Evolutionary conservation across 2,113 vertebrate species (phyloP), one percentile per base, ranked within the genome.

Genomic region (Rynchops niger): DNA sequence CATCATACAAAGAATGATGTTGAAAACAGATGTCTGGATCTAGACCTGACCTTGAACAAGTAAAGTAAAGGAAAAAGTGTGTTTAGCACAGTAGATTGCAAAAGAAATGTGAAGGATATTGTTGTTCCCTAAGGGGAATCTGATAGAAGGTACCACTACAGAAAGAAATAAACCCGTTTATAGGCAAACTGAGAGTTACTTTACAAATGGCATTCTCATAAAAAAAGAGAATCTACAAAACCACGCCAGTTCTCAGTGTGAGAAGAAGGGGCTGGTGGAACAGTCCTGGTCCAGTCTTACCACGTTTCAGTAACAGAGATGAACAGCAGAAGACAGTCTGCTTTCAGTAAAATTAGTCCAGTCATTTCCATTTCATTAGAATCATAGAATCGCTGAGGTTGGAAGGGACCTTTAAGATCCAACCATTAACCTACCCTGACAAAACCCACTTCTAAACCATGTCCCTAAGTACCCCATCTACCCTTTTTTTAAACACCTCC

Each of bases 11-110:
- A 88, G 45, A 18, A n/a, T 11, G 27, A 78, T 81, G 61, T 53
- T 71, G 62, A 67, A 89, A 95, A 90, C 84, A 96, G 89, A 90
- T 58, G 45, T 90, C 55, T 95, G 82, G 55, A 76, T 77, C 42
- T 80, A 94, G 91, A 78, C 47, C 21, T 67, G 73, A 81, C 58
- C 58, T 80, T 95, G 73, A 94, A 58, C 10, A 27, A 92, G 15
- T 11, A 94, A 82, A 80, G 45, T 15, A 79, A 76, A 91, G 36
- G 49, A 16, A 81, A 80, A 78, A 55, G 4, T 34, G 25, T 32
- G 21, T 50, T 95, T 61, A 92, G 43, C 36, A 30, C 29, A 58
- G 62, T 20, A 69, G 49, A 56, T 34, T 71, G 38, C 50, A 78
- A 81, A 92, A 85, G 10, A 90, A 84, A 85, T 23, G 5, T 45